These are phyloP conservation scores for Helogale parvula DNA, from an alignment of 2,113 vertebrate species.

Conservation along the genomic window DNA sequence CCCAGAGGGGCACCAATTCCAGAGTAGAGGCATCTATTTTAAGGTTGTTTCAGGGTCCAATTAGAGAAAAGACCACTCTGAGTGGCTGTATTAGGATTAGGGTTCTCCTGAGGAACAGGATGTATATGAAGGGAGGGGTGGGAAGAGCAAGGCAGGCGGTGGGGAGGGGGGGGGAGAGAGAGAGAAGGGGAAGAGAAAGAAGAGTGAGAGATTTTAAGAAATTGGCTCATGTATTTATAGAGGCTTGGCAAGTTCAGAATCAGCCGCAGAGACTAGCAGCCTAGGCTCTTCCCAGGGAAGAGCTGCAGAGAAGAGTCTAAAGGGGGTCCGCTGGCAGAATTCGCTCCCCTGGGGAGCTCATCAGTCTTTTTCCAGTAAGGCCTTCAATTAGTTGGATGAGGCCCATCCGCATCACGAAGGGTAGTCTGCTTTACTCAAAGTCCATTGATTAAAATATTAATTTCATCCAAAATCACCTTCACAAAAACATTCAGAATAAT, in stretches of 20 bases:
- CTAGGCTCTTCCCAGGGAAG: neutral
- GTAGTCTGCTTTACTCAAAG: neutral
- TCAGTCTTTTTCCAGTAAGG: neutral
- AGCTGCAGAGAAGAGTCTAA: neutral
- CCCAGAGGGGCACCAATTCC: neutral
- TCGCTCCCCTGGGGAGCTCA: neutral
- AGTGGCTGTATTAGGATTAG: neutral
- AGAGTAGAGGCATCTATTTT: neutral
- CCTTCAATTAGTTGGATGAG: neutral
- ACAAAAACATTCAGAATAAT: neutral
- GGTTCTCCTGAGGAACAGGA: neutral
- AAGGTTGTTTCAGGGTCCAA: neutral
- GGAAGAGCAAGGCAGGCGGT: neutral
- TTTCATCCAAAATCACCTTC: neutral
- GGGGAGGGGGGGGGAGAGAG: neutral
- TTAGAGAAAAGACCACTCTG: neutral
- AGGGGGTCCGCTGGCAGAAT: neutral
- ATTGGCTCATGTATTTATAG: neutral
- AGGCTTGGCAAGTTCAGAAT: neutral
- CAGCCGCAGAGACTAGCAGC: neutral
- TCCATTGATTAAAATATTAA: neutral
- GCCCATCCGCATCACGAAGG: neutral
- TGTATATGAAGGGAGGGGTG: neutral
- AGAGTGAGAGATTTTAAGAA: neutral
- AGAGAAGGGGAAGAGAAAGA: neutral